Conservation (phyloP, 2,797 vertebrate genomes). For the Platalea minor region DNA sequence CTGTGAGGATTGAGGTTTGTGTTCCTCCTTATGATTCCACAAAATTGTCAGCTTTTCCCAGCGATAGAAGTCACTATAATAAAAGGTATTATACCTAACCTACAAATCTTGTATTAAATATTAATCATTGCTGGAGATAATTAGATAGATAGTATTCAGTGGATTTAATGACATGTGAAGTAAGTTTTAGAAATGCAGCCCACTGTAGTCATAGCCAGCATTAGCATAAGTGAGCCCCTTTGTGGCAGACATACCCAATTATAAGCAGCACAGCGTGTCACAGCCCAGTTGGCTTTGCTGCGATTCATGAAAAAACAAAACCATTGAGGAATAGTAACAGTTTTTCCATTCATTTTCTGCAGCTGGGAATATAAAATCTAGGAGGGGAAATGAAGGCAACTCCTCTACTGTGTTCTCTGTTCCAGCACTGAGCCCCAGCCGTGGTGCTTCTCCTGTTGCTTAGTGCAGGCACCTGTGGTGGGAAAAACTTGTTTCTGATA, state of each 20-base stretch:
- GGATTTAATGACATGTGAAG: background rate
- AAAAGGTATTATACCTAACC: background rate
- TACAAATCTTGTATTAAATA: background rate
- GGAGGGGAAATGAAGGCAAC: background rate
- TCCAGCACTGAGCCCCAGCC: background rate
- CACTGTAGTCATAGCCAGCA: background rate
- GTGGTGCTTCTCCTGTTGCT: background rate
- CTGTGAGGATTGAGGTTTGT: background rate
- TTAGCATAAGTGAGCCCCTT: background rate
- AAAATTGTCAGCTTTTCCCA: background rate
- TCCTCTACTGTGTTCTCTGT: background rate
- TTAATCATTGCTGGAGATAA: background rate
- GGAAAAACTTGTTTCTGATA: background rate
- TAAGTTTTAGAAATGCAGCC: background rate
- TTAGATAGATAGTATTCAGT: background rate
- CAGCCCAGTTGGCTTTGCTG: background rate
- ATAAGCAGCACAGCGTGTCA: background rate
- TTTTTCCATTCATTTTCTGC: background rate
- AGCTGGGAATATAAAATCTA: background rate
- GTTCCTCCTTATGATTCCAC: background rate
- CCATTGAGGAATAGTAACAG: background rate
- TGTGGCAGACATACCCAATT: background rate
- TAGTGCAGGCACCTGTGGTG: background rate
- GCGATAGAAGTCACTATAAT: background rate
- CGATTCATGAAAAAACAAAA: background rate